Evolutionary conservation across 2,113 vertebrate species (phyloP).

Genomic region (Athene noctua): DNA sequence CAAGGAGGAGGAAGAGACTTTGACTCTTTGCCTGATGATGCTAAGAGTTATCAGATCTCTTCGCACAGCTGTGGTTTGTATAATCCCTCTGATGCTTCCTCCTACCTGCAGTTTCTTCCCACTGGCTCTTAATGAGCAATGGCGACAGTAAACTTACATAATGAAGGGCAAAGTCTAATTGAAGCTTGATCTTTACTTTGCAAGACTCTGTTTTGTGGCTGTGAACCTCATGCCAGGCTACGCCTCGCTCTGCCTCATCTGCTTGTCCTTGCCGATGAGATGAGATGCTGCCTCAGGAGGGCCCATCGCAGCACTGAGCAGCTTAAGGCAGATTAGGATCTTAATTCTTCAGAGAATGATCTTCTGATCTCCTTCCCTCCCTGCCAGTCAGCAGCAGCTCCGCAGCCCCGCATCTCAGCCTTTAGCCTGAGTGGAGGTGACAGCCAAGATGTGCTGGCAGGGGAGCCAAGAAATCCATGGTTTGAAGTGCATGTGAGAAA

Average conservation of each 20-base stretch:
- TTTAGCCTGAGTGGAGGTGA: background rate
- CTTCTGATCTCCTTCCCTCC: slow-evolving; percentile 39
- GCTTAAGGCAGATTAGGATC: slow-evolving; percentile 37
- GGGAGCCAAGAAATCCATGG: accelerated
- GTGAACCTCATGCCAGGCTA: background rate
- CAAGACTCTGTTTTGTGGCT: background rate
- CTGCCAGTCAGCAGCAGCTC: background rate
- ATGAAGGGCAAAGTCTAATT: slow-evolving; percentile 17
- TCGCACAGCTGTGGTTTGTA: background rate
- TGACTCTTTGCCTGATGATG: background rate
- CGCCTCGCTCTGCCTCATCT: background rate
- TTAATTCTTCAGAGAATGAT: slow-evolving; percentile 45
- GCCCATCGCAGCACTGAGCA: background rate
- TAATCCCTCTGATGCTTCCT: slow-evolving; percentile 33
- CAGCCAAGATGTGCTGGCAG: background rate
- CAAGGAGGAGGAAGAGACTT: background rate
- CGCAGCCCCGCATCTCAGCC: background rate
- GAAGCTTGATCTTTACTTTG: background rate
- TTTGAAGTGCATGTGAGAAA: background rate
- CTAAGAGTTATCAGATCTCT: background rate
- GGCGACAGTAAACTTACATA: background rate
- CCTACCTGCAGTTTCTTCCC: slow-evolving; percentile 13
- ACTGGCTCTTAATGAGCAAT: background rate
- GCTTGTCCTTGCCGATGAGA: background rate
- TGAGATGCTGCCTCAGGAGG: slow-evolving; percentile 35